Conservation (phyloP, 2,888 invertebrate species). For the Ferrisia virgata region DNA sequence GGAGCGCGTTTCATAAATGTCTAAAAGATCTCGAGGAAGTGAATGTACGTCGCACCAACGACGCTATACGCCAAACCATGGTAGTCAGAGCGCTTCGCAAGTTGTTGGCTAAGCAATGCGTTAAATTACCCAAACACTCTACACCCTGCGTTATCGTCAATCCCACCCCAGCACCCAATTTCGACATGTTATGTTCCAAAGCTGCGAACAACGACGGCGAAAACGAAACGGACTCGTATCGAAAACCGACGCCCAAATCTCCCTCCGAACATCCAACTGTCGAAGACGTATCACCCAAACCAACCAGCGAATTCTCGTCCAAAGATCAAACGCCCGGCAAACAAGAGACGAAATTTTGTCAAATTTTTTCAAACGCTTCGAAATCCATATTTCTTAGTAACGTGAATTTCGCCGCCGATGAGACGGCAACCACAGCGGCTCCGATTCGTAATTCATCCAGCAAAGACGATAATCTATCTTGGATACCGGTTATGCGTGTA, state of each 20-base stretch:
- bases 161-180: not conserved
- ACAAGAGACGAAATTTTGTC: not conserved
- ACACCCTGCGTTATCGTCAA: too few relatives aligned
- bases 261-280: not conserved
- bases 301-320: not conserved
- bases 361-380: not conserved
- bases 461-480: not conserved
- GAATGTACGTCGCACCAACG: conserved; percentile 32
- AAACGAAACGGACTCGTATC: not conserved
- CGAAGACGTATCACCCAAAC: not conserved
- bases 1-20: conserved; percentile 20
- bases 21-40: conserved; percentile 13
- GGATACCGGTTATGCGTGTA: not conserved
- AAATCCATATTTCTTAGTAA: not conserved
- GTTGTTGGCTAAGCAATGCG: conserved; percentile 4
- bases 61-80: conserved; percentile 28
- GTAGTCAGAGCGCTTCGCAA: conserved; percentile 32
- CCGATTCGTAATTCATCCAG: not conserved
- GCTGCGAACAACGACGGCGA: not conserved
- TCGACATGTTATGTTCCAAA: not conserved
- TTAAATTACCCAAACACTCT: not conserved
- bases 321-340: not conserved
- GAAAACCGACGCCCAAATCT: not conserved
- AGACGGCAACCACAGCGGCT: not conserved
- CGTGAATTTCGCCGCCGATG: not conserved